phyloP scores from a whole-genome alignment of 2,113 vertebrate genomes.

The Heterotilapia buettikoferi region DNA sequence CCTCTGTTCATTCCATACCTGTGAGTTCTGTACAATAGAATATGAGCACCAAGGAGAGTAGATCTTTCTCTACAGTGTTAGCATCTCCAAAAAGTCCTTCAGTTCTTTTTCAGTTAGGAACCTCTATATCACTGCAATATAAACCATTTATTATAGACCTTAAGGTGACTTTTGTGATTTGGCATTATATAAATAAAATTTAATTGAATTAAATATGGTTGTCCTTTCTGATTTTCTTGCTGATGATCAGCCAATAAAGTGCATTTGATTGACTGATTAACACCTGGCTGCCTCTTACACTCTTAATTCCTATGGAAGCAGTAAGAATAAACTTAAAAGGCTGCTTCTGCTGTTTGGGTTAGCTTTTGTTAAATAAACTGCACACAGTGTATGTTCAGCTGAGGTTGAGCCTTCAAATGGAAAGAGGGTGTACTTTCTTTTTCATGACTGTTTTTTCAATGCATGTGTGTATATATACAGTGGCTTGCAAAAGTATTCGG shows the following conservation, averaged over 20 bases:
- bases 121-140: conserved; percentile 16
- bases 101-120: conserved; percentile 16
- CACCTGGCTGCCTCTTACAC: not conserved
- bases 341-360: not conserved
- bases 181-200: not conserved
- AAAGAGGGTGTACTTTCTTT: not conserved
- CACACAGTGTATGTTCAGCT: not conserved
- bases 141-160: not conserved
- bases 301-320: not conserved
- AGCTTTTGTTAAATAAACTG: not conserved
- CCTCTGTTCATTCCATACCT: not conserved
- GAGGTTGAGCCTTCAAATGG: not conserved
- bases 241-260: not conserved
- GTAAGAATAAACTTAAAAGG: not conserved
- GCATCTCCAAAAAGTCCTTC: conserved; percentile 36
- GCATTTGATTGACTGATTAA: not conserved
- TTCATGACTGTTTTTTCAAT: not conserved
- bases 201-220: not conserved
- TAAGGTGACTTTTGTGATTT: not conserved
- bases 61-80: conserved; percentile 28
- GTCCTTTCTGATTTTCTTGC: not conserved
- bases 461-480: too few species aligned
- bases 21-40: conserved; percentile 34
- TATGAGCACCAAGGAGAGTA: conserved; percentile 29
- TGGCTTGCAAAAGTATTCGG: too few species aligned